phyloP scores from a whole-genome alignment of 2,797 vertebrate genomes.

The Chelidonichthys spinosus region DNA sequence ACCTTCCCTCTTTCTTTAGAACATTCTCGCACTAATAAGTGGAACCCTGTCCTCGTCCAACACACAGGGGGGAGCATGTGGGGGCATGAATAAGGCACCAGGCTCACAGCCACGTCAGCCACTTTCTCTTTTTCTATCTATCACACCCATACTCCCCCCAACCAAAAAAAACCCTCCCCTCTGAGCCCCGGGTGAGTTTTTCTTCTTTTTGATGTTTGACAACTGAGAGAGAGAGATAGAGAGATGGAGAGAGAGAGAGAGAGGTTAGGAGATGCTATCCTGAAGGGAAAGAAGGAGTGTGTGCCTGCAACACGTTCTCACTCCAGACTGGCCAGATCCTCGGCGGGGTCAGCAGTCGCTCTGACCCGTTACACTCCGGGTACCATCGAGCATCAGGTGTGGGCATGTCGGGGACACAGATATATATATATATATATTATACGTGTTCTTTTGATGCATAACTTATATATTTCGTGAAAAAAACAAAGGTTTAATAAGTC shows the following conservation, averaged over 20 bases:
- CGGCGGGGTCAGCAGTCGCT: no score
- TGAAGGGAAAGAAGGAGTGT: slow-evolving; percentile 55
- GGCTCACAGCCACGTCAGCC: slow-evolving; percentile 62
- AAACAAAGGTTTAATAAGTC: background rate
- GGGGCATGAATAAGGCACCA: slow-evolving; percentile 68
- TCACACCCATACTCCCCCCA: background rate
- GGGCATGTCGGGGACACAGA: no score
- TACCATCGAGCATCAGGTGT: no score
- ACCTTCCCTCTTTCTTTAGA: slow-evolving; percentile 74
- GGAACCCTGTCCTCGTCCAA: slow-evolving; percentile 68
- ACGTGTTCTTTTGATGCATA: no score
- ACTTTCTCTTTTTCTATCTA: slow-evolving; percentile 55
- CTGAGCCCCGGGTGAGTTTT: slow-evolving; percentile 65
- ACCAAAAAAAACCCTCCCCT: slow-evolving; percentile 30
- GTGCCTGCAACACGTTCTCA: background rate
- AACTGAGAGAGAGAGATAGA: slow-evolving; percentile 56
- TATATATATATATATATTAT: no score
- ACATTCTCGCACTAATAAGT: slow-evolving; percentile 76
- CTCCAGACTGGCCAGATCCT: background rate
- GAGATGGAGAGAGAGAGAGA: slow-evolving; percentile 24
- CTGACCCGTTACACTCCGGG: no score
- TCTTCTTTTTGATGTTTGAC: slow-evolving; percentile 82
- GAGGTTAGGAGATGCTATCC: slow-evolving; percentile 62
- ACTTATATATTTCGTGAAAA: no score
- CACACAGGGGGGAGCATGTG: slow-evolving; percentile 45